These are phyloP conservation scores for Leiothrix lutea DNA, from an alignment of 2,113 vertebrate species.

Conservation along the genomic window DNA sequence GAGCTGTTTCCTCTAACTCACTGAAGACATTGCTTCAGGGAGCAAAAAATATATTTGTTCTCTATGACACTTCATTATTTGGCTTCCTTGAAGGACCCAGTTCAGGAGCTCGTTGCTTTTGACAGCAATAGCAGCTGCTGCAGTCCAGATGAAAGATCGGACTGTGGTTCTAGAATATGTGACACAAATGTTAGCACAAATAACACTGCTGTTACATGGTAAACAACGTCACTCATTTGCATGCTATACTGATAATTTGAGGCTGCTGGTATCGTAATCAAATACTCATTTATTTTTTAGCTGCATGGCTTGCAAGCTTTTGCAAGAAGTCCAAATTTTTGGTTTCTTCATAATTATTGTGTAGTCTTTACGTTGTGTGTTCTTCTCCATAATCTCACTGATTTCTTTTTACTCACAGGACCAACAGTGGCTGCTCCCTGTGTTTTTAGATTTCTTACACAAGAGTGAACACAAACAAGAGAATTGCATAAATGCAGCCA, in stretches of 20 bases:
- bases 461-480: not conserved
- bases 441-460: not conserved
- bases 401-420: not conserved
- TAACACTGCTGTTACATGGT: not conserved
- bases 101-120: not conserved
- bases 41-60: not conserved
- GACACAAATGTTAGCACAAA: not conserved
- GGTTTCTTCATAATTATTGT: not conserved
- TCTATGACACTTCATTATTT: not conserved
- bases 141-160: not conserved
- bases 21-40: not conserved
- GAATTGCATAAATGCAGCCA: not conserved
- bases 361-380: not conserved
- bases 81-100: not conserved
- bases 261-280: not conserved
- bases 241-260: not conserved
- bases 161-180: not conserved
- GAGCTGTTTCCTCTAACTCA: not conserved
- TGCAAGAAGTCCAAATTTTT: not conserved
- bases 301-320: not conserved
- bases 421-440: not conserved
- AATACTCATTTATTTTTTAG: not conserved
- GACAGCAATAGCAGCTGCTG: not conserved
- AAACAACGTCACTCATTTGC: not conserved
- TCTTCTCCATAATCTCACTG: not conserved